phyloP scores from a whole-genome alignment of 2,888 invertebrate species.

The Stenoptilia bipunctidactyla region DNA sequence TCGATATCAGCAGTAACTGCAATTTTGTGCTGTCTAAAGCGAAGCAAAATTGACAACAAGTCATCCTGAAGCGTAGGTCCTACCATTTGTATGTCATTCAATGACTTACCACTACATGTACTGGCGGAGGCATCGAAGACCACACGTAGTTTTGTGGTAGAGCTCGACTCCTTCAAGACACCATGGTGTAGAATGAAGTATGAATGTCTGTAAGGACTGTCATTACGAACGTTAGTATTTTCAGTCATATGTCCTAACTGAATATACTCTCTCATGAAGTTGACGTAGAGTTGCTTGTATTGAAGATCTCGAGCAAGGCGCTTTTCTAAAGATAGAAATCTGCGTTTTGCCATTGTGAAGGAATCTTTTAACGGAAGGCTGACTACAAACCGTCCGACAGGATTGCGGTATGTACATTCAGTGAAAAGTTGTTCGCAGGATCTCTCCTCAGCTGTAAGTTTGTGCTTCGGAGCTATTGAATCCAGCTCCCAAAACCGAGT shows the following conservation, averaged over 20 bases:
- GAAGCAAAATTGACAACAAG: constrained; percentile 10
- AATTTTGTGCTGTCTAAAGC: constrained; percentile 12
- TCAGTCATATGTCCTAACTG: background rate
- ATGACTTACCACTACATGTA: constrained; percentile 8
- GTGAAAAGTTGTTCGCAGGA: constrained; percentile 15
- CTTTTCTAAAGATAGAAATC: constrained; percentile 15
- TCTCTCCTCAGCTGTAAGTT: constrained; percentile 11
- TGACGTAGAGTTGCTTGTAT: constrained; percentile 7
- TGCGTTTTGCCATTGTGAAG: constrained; percentile 12
- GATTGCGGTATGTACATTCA: constrained; percentile 9
- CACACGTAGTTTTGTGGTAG: constrained; percentile 12
- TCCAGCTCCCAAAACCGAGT: constrained; percentile 18
- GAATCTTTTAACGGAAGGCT: constrained; percentile 17
- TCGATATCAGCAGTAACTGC: constrained; percentile 10
- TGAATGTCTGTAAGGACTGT: no score
- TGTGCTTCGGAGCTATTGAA: constrained; percentile 9
- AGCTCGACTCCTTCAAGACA: constrained; percentile 10
- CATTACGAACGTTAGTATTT: constrained; percentile 2
- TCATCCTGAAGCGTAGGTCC: constrained; percentile 16
- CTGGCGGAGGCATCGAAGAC: constrained; percentile 14
- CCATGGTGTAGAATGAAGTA: constrained; percentile 15
- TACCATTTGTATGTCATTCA: constrained; percentile 13
- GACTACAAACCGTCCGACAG: constrained; percentile 15
- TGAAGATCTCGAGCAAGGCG: constrained; percentile 6
- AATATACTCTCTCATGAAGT: constrained; percentile 8